Percentiles rank a stretch among this genome's conserved stretches.
phyloP scores from a whole-genome alignment of 2,797 vertebrate species.

The Heterohyrax brucei region DNA sequence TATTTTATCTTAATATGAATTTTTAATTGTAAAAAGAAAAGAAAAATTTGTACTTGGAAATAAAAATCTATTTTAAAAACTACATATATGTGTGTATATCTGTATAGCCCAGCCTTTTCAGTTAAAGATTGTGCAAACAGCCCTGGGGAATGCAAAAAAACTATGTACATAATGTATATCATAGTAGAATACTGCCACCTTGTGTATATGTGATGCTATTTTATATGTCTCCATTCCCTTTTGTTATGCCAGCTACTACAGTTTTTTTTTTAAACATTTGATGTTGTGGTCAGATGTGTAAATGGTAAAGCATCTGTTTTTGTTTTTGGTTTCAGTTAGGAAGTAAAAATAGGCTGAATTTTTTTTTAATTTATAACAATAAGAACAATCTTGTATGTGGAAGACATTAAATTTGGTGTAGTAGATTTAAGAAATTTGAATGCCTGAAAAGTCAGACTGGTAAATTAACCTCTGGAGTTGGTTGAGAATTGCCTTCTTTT shows the following conservation, averaged over 20 bases:
- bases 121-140: constrained; percentile 15
- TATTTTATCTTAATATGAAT: not conserved
- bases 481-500: constrained; percentile 49
- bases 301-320: constrained; percentile 55
- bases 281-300: constrained; percentile 47
- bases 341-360: constrained; percentile 46
- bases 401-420: constrained; percentile 60
- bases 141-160: constrained; percentile 33
- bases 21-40: not conserved
- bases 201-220: constrained; percentile 68
- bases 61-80: not conserved
- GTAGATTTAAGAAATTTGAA: constrained; percentile 49
- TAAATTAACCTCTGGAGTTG: constrained; percentile 51
- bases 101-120: constrained; percentile 25
- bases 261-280: constrained; percentile 3
- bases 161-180: not conserved
- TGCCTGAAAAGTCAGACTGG: constrained; percentile 21
- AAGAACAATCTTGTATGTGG: constrained; percentile 31
- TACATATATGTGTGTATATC: no score
- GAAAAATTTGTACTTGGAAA: not conserved
- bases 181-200: constrained; percentile 85
- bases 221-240: constrained; percentile 47
- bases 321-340: not conserved
- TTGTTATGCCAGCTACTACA: not conserved
- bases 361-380: not conserved